Evolutionary conservation across 2,113 vertebrate species (phyloP), one percentile per base, ranked within the genome.

Genomic region (Phoxinus phoxinus): DNA sequence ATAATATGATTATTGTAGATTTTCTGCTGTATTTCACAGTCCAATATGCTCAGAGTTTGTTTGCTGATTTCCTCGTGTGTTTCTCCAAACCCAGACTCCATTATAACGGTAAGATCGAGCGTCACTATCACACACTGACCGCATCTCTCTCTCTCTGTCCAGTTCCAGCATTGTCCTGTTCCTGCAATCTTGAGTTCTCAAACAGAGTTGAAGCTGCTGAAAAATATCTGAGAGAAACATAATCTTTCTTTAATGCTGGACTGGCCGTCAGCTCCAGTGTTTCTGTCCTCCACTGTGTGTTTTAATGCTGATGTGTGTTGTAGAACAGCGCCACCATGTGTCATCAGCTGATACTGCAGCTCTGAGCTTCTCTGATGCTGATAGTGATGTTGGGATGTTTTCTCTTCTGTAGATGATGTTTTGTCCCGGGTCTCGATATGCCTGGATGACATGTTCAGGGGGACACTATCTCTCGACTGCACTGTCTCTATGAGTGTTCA

Each of bases 21-120:
- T n/a, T n/a, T n/a, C n/a, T n/a, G n/a, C n/a, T n/a, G n/a, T n/a
- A n/a, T n/a, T 99, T 94, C 97, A 97, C 93, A 99, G 98, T 92
- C 97, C 98, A 15, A 94, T 99, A 72, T 99, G 98, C 95, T 97
- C 97, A 92, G 98, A 97, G 94, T 98, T 97, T 92, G 95, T 99
- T 97, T 92, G 95, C 99, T 88, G 97, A 99, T 94, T 96, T 99
- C 90, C 96, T 98, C 85, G 96, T 97, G 96, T 99, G 97, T 92
- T 96, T 99, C 95, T 98, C 96, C 92, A 99, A 99, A 91, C 96
- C 96, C 73, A 96, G 96, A 88, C 96, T 99, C 94, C 96, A 96
- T 88, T 99, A 99, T 93, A 99, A 99, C 92, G 97, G 98, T 99
- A 95, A 97, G 97, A 91, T 65, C 81, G 81, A 89, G 88, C 81